A percentile compares a stretch with the other conserved stretches of the same genome.
Evolutionary conservation across 2,113 vertebrate genomes (phyloP).

Genomic region (Chlamydotis undulata): DNA sequence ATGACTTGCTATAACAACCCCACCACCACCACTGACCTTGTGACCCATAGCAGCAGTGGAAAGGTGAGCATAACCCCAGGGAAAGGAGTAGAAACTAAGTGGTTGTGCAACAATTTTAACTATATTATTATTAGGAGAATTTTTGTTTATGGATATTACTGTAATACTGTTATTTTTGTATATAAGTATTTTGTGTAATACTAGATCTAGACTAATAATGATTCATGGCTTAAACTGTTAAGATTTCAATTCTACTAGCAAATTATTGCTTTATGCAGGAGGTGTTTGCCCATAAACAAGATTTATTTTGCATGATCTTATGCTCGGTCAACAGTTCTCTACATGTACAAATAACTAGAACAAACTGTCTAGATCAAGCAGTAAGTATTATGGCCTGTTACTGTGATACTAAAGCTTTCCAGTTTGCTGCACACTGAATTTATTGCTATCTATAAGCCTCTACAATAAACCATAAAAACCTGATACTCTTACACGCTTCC

Average conservation of each 20-base stretch:
- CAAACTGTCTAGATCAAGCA: neutral
- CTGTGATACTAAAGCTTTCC: neutral
- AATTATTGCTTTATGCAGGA: neutral
- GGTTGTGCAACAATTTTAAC: neutral
- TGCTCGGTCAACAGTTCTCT: neutral
- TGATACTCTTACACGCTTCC: neutral
- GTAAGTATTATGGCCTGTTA: neutral
- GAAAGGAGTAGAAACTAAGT: neutral
- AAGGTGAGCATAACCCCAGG: neutral
- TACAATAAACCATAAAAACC: neutral
- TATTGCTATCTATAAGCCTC: neutral
- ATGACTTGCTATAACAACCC: neutral
- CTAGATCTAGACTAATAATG: neutral
- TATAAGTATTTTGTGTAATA: neutral
- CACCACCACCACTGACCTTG: neutral
- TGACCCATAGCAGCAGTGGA: neutral
- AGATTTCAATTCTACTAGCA: neutral
- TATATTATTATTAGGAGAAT: neutral
- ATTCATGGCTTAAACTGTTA: neutral
- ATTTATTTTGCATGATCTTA: neutral
- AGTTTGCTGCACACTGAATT: neutral
- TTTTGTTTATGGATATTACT: neutral
- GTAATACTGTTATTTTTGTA: neutral
- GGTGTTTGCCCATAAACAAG: neutral
- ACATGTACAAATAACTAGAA: neutral